Percentiles rank a stretch among this genome's conserved stretches.
Conservation (phyloP, 2,888 invertebrate species). For the Macaria liturata region DNA sequence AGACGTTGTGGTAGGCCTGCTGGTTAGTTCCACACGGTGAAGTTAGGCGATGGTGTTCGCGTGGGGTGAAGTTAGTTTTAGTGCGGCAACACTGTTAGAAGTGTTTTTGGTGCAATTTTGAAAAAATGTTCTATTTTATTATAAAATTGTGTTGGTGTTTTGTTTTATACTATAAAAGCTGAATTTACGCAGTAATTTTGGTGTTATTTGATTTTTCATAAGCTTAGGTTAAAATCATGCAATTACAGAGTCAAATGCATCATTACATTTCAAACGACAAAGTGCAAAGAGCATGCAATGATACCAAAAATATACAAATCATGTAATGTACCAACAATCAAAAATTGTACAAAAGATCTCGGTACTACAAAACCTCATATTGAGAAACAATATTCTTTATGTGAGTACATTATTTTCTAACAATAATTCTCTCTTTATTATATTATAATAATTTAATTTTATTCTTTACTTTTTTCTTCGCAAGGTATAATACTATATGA, state of each 20-base stretch:
- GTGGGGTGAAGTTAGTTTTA: constrained; percentile 20
- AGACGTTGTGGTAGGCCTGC: no score
- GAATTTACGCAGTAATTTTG: background rate
- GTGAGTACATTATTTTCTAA: no score
- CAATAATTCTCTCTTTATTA: no score
- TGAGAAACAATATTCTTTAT: no score
- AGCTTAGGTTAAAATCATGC: background rate
- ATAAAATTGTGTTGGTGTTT: background rate
- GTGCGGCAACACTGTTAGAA: constrained; percentile 9
- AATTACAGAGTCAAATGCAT: background rate
- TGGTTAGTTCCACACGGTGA: constrained; percentile 22
- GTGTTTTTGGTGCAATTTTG: constrained; percentile 8
- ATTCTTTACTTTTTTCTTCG: background rate
- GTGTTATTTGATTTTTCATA: background rate
- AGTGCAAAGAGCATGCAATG: no score
- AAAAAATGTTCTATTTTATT: background rate
- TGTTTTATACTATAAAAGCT: background rate
- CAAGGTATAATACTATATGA: constrained; percentile 2
- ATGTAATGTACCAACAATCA: no score
- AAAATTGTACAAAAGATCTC: no score
- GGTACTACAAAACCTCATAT: no score
- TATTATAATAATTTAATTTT: background rate
- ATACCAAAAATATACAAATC: no score
- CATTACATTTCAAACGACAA: no score
- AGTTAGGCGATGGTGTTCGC: constrained; percentile 27